Base-by-base conservation (phyloP, 92 coral and sea anemone species). In the Epizoanthus illoricatus region DNA sequence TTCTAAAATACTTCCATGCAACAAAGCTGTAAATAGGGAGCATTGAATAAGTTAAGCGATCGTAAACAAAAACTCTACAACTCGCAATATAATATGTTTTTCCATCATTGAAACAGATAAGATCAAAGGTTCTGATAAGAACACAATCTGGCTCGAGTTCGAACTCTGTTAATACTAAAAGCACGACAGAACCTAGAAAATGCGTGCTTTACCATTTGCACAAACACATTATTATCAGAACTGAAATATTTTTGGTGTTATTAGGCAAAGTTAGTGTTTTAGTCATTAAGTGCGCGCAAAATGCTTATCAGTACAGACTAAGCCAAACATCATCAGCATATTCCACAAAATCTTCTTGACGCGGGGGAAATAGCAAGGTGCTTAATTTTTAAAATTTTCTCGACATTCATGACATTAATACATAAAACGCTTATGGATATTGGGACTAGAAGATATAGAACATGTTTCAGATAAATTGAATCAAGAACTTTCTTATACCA, bases 301-400 rank as follows among this genome's bases (percentile, higher is more conserved):
- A 33, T 18, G 19, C 82, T 78, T 78, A 78, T 78, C 82, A 45
- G 71, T 9, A 5, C 64, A 78, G 71, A 15, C 67, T 63, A 64
- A 20, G 82, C 55, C 41, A 23, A 62, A 20, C 66, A 58, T 58
- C 59, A 78, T 62, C 71, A n/a, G 59, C 64, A 13, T 45, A 61
- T 45, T 69, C 82, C 82, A 15, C 82, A 78, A 63, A 78, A 41
- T 64, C 56, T 39, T 75, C 65, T 78, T 23, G 82, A 78, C 71
- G 82, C 71, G 58, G 7, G 54, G 42, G 16, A 20, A 63, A 63
- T 58, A 62, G 56, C 67, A 78, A 63, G 60, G 82, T 43, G 82
- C 82, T 78, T 62, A 78, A 78, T 62, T 78, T 78, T 78, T 78
- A 62, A 78, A 78, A 78, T 20, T 78, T 78, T 62, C 17, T 58